Base-by-base conservation (phyloP, 1,140 invertebrate species). In the Drosophila fuyamai region DNA sequence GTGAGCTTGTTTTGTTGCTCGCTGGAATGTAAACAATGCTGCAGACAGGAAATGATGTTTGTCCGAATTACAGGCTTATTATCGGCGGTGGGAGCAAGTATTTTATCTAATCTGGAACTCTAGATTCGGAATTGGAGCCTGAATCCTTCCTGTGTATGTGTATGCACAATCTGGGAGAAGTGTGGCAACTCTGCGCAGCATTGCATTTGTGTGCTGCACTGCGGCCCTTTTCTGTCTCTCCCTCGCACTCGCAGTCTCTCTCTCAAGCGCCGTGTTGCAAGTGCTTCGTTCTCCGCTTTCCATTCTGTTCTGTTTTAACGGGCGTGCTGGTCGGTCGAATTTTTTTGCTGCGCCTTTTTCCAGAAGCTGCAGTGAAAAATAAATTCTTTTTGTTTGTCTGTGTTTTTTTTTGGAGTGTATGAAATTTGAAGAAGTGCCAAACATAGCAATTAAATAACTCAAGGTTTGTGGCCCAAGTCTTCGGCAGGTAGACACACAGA, bases 171-270 rank as follows among this genome's bases (percentile, higher is more conserved):
- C 38, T 51, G 14, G 5, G 14, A 23, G 43, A 59, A 48, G 41
- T 54, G 53, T 65, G 61, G 43, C 61, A 72, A 66, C 72, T 63
- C 73, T 75, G 73, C 70, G 70, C 70, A 57, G 41, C 60, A 55
- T 9, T 76, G 71, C 73, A 76, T 29, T 74, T 74, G 57, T 71
- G 56, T 60, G 67, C 41, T 66, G 54, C 55, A 56, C 35, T 38
- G 18, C 32, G 43, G 18, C 53, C 48, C 65, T 73, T 51, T 38
- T 56, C 56, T 66, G 43, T 73, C 60, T 68, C 51, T 57, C 73
- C 43, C 50, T 60, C 38, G 9, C 53, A n/a, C 58, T 29, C 48
- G 29, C 29, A 40, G 62, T 55, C 61, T 65, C 75, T 56, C 60
- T 57, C 63, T 38, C 36, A 5, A 41, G 58, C 60, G 32, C 47